phyloP scores from a whole-genome alignment of 2,888 invertebrate species.

The Lottia gigantea region DNA sequence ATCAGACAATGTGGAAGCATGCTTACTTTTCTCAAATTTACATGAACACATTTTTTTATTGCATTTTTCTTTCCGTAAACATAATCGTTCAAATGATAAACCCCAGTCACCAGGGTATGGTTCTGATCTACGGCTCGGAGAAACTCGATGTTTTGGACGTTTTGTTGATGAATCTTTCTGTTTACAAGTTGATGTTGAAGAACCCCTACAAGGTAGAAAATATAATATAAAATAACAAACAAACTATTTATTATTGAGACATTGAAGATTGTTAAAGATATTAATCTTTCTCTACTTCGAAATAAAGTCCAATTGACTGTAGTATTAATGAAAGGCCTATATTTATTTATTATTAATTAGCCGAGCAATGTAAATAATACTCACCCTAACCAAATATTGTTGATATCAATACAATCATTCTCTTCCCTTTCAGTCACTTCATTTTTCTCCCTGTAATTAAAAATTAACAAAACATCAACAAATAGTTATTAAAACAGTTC shows the following conservation, averaged over 20 bases:
- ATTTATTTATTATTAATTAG: too few species aligned
- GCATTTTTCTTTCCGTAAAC: constrained; percentile 45
- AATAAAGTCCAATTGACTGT: too few species aligned
- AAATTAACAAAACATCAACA: neutral
- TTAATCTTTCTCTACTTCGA: too few species aligned
- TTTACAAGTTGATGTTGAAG: too few species aligned
- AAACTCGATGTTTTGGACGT: constrained; percentile 1
- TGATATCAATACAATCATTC: constrained; percentile 24
- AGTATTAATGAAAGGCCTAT: too few species aligned
- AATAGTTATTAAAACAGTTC: too few species aligned
- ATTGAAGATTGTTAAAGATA: too few species aligned
- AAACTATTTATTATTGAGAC: too few species aligned
- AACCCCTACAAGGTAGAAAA: too few species aligned
- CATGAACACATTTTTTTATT: constrained; percentile 43
- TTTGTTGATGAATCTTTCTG: neutral
- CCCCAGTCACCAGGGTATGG: constrained; percentile 47
- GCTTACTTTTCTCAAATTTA: constrained; percentile 22
- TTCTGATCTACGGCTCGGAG: constrained; percentile 28
- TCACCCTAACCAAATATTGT: constrained; percentile 36
- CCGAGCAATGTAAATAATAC: constrained; percentile 11
- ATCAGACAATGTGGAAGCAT: constrained; percentile 8
- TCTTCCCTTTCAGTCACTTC: constrained; percentile 17
- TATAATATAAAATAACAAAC: too few species aligned
- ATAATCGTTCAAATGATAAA: constrained; percentile 46
- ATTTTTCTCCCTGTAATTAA: constrained; percentile 29